Evolutionary conservation across 2,113 vertebrate species (phyloP).

Genomic region (Tilapia sparmanii): DNA sequence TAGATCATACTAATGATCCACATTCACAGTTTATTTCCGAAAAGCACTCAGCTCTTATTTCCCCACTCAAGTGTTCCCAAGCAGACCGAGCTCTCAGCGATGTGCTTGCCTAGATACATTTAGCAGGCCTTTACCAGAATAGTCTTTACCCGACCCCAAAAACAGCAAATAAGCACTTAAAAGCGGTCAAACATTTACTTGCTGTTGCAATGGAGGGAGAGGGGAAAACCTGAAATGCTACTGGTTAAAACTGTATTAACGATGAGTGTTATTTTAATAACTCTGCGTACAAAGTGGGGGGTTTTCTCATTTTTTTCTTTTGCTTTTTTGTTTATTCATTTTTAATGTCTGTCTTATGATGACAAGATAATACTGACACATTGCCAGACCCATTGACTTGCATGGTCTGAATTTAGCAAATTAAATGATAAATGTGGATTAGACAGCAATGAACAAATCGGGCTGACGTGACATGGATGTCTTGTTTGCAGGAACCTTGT

Average conservation of each 20-base stretch:
- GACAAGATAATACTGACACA: background rate
- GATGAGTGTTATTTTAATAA: background rate
- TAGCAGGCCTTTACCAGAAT: conserved; percentile 9
- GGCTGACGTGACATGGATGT: conserved; percentile 6
- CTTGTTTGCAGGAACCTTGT: conserved; percentile 25
- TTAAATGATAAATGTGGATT: background rate
- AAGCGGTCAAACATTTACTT: conserved; percentile 16
- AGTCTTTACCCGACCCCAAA: background rate
- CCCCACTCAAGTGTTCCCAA: conserved; percentile 31
- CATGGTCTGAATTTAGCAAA: background rate
- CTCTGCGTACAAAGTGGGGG: background rate
- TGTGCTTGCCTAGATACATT: conserved; percentile 12
- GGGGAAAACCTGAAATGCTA: background rate
- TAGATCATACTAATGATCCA: background rate
- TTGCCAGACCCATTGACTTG: background rate
- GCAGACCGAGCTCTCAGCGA: background rate
- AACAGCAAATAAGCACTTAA: background rate
- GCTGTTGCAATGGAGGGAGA: conserved; percentile 12
- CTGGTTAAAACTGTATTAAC: background rate
- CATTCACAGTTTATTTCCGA: background rate
- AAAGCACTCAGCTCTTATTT: background rate
- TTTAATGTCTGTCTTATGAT: background rate
- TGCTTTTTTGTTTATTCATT: background rate
- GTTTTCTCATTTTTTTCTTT: background rate
- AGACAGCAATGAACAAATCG: background rate